Base-by-base conservation (phyloP, 2,888 invertebrate genomes). In the Allolobophora icterica region DNA sequence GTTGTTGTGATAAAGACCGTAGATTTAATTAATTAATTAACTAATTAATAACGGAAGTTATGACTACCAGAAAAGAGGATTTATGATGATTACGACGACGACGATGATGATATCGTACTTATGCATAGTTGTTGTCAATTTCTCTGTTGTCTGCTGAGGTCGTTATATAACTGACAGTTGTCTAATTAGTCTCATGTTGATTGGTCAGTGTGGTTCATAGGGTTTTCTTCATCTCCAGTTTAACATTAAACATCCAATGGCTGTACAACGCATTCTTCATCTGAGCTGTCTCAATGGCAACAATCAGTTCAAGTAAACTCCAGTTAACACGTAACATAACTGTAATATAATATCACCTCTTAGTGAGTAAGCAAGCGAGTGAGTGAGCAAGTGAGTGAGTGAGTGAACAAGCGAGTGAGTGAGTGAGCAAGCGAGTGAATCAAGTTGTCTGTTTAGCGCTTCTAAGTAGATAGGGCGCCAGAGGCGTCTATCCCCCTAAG, bases 121-220 rank as follows among this genome's bases (percentile, higher is more conserved):
- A 71, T 71, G 71, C 71, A 71, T 71, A n/a, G n/a, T n/a, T 71
- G 71, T 71, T 71, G 71, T 71, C 71, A n/a, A 71, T 71, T 71
- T 71, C 71, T 71, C n/a, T 71, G 71, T 71, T 71, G 71, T 71
- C 71, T 71, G 30, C 71, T 71, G 71, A 71, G 71, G 17, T 71
- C n/a, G 71, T 71, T 71, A 71, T 52, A 52, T 52, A 13, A 71
- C 71, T 30, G 71, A 71, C 71, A 71, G n/a, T 71, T 71, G 71
- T 71, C 71, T n/a, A n/a, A n/a, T n/a, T n/a, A 71, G 71, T 71
- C 6, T 71, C 30, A 71, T n/a, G n/a, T 24, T 52, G 52, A 52
- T 52, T 52, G 52, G 52, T 52, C 24, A 21, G 52, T 52, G 24
- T 52, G 42, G 13, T 52, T 52, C 52, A 52, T n/a, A 71, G 13